A percentile compares a stretch with the other conserved stretches of the same genome.
Evolutionary conservation across 2,113 vertebrate genomes (phyloP).

Genomic region (Syngnathoides biaculeatus): DNA sequence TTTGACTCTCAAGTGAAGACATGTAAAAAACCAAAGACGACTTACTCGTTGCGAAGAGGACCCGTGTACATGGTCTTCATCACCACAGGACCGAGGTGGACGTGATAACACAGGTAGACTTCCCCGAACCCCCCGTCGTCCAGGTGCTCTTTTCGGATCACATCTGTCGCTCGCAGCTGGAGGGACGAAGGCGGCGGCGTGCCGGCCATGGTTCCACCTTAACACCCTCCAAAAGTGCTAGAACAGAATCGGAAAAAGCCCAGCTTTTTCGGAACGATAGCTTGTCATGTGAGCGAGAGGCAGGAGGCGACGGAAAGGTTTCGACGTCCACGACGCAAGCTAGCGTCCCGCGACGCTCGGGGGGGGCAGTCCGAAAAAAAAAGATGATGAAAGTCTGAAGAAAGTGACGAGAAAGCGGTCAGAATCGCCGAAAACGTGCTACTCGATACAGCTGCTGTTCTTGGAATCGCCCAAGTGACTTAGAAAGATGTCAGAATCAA

Average conservation of each 20-base stretch:
- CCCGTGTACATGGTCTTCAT: conserved; percentile 91
- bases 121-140: conserved; percentile 88
- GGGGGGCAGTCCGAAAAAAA: neutral
- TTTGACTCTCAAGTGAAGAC: conserved; percentile 26
- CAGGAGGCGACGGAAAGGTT: neutral
- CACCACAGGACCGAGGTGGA: conserved; percentile 81
- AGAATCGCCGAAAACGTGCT: neutral
- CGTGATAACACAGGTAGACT: conserved; percentile 85
- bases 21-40: conserved; percentile 35
- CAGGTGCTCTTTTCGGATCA: conserved; percentile 71
- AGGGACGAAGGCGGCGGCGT: conserved; percentile 72
- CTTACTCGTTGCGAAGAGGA: conserved; percentile 81
- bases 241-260: neutral
- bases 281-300: neutral
- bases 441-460: conserved; percentile 24
- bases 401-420: neutral
- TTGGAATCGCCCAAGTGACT: conserved; percentile 37
- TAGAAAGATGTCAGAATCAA: neutral
- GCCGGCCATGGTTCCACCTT: conserved; percentile 54
- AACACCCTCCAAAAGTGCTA: neutral
- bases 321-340: neutral
- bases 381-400: neutral
- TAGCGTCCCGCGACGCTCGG: neutral
- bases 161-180: conserved; percentile 79
- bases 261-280: neutral